These are phyloP conservation scores for Catocala nupta DNA, from an alignment of 2,888 invertebrate species.

Conservation along the genomic window DNA sequence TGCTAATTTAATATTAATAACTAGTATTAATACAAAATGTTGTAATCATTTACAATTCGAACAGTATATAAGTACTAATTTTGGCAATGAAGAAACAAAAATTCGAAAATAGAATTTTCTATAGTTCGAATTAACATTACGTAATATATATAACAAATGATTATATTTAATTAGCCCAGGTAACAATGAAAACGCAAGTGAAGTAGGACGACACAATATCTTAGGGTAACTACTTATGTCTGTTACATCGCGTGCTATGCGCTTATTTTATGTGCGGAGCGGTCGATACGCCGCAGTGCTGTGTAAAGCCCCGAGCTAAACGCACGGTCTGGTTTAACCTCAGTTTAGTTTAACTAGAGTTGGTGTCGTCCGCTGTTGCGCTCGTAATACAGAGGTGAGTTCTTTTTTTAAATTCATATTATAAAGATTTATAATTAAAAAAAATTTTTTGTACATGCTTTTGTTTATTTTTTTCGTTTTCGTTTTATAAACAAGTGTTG, in stretches of 20 bases:
- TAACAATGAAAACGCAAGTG: conserved; percentile 48
- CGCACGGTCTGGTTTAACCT: conserved; percentile 59
- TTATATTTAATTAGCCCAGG: conserved; percentile 47
- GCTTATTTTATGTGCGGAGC: conserved; percentile 66
- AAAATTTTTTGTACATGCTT: background rate
- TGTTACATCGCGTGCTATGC: conserved; percentile 75
- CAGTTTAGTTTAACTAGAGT: conserved; percentile 48
- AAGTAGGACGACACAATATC: conserved; percentile 48
- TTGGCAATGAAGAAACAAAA: no score
- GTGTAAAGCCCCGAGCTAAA: conserved; percentile 58
- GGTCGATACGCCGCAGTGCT: conserved; percentile 85
- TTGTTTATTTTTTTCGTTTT: conserved; percentile 1
- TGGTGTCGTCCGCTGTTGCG: conserved; percentile 52
- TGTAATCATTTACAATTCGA: no score
- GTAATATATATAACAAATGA: no score
- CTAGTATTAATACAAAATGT: no score
- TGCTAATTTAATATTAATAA: no score
- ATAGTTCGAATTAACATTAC: background rate
- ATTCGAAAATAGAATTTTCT: background rate
- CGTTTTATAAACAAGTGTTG: background rate
- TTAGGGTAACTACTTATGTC: conserved; percentile 54
- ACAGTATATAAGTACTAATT: no score
- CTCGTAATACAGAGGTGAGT: conserved; percentile 58
- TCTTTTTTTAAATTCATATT: conserved; percentile 17
- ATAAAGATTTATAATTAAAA: conserved; percentile 2